Base-by-base conservation (phyloP, 2,888 invertebrate species). In the Drosophila quinaria region DNA sequence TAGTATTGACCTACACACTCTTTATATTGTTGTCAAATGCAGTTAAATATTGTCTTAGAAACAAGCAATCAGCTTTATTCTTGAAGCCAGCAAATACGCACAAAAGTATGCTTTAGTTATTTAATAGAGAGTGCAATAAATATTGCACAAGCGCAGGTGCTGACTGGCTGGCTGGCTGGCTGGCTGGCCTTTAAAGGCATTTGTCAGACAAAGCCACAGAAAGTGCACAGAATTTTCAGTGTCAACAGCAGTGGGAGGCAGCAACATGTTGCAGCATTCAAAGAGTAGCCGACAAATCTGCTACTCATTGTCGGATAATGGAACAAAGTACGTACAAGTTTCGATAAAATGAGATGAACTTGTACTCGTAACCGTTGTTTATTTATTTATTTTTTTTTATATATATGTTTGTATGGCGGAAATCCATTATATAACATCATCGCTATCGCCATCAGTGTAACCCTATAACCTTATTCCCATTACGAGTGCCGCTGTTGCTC, bases 61-160 rank as follows among this genome's bases (percentile, higher is more conserved):
- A 59, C 68, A 33, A 35, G 55, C 44, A 74, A 51, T 49, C 39
- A 63, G 37, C 46, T 44, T 61, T 64, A 39, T 70, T 50, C 22
- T 37, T 54, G 42, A 33, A 37, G 44, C 15, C 22, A 66, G 50
- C 25, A 70, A 65, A 62, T 19, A 13, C 80, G 54, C 74, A 47
- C 47, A 85, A 69, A 81, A 68, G 72, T 72, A 72, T 75, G 81
- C 89, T 80, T 66, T 68, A 78, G 58, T 81, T 81, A 87, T 87
- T 86, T 87, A 76, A 70, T 67, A 80, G 78, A 89, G 80, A 88
- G 90, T 78, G 71, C 74, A 89, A 87, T 87, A 87, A 89, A 89
- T 87, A 85, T 89, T 85, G 70, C 69, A 87, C 76, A 85, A 87
- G 80, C 82, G 37, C 88, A 85, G 86, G 88, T 89, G 89, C 73